Base-by-base conservation (phyloP, 2,797 vertebrate species). In the Gobionotothen gibberifrons region DNA sequence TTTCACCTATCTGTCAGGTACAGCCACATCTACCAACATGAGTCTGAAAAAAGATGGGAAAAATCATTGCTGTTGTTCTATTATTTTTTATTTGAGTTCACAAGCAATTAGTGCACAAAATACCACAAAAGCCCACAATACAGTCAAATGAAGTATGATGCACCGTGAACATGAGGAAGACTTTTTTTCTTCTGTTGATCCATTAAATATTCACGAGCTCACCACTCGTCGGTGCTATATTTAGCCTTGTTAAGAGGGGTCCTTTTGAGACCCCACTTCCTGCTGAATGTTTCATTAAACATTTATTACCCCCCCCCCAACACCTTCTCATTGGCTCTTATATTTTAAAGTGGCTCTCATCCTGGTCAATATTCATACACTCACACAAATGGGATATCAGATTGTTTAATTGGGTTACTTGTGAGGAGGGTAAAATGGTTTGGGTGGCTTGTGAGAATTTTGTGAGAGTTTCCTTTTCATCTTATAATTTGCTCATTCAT, bases 221-320 rank as follows among this genome's bases (percentile, higher is more conserved):
- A 42, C 59, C 14, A 19, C 73, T 72, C 74, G 81, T 72, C 85
- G 69, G 76, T 83, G 81, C 75, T 88, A 87, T 85, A 76, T 85
- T 87, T 84, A 87, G 83, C 9, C 6, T 19, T 57, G 83, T 72
- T 80, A 70, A 60, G 29, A 67, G 39, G 54, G 61, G 63, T 60
- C 72, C 79, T 78, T 75, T 69, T 2, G 69, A 81, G 77, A 79
- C 71, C 52, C 36, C 61, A 66, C 84, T 83, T 85, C 83, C 89
- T 86, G 77, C 85, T 82, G 76, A 86, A 82, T 68, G 72, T 74
- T 61, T 64, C 80, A 85, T 90, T 89, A 89, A 90, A 90, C 71
- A 88, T 80, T 69, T 72, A 92, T 89, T 76, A 86, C 49, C 47
- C 60, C 49, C 47, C 60, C n/a, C 61, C 59, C 48, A 74, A 73